Evolutionary conservation across 2,113 vertebrate genomes (phyloP).

Genomic region (Mugil cephalus): DNA sequence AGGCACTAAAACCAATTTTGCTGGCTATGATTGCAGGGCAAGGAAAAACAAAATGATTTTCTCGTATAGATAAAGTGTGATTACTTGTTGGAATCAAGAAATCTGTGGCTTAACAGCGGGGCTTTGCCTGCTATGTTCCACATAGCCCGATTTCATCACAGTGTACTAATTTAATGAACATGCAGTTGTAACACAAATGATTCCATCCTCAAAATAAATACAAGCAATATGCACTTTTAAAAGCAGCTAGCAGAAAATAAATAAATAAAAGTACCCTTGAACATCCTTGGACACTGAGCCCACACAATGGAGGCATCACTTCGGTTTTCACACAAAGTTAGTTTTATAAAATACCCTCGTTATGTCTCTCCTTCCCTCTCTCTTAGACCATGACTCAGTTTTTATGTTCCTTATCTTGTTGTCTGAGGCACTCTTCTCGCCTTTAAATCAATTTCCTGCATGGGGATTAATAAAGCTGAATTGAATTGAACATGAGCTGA

Average conservation of each 20-base stretch:
- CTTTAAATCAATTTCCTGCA: conserved; percentile 72
- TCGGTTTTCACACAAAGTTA: conserved; percentile 26
- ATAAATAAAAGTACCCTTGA: neutral
- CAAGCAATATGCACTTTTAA: neutral
- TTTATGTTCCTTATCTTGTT: conserved; percentile 65
- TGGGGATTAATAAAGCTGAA: conserved; percentile 71
- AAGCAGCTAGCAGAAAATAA: neutral
- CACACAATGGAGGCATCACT: conserved; percentile 34
- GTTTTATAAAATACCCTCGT: conserved; percentile 9
- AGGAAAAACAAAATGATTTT: conserved; percentile 5
- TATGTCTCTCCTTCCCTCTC: neutral
- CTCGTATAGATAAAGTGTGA: conserved; percentile 2
- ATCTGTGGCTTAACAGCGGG: neutral
- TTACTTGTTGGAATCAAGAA: neutral
- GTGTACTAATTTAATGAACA: neutral
- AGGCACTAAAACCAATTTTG: neutral
- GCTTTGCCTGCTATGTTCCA: neutral
- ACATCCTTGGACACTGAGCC: neutral
- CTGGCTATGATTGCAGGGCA: conserved; percentile 22
- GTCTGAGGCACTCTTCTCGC: conserved; percentile 63
- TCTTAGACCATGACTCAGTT: conserved; percentile 32
- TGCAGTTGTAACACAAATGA: neutral
- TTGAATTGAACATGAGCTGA: conserved; percentile 58
- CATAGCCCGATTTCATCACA: neutral
- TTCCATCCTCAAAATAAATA: rapidly evolving